Base-by-base conservation (phyloP, 53 echinoderm and acorn worm species). In the Holothuria scabra region DNA sequence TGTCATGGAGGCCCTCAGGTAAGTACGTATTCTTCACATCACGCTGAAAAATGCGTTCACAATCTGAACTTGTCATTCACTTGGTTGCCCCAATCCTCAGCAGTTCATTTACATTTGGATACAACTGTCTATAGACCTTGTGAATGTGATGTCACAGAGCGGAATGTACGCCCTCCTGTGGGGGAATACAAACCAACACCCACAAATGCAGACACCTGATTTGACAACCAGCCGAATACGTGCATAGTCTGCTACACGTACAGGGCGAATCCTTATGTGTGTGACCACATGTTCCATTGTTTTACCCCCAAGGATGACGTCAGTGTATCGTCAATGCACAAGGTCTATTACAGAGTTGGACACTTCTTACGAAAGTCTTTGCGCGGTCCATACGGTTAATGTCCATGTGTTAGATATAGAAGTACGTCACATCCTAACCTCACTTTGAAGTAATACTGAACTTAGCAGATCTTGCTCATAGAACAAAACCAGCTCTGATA, bases 371-470 rank as follows among this genome's bases (percentile, higher is more conserved):
- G 38, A 46, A 74, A 44, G 74, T 74, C 74, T 74, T 74, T 48
- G 38, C 74, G 41, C 48, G 74, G 48, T 74, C 74, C 74, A 48
- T 46, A 74, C 46, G 74, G 46, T 74, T n/a, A 46, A 74, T 46
- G 74, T 46, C 74, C 74, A 74, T 74, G 74, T 46, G n/a, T n/a
- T n/a, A n/a, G n/a, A n/a, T n/a, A n/a, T 74, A 74, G 74, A 74
- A 74, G 74, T 74, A 44, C 74, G 74, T 46, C 48, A 74, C 74
- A 74, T 74, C 74, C 74, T 46, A 20, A 74, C 48, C 38, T 74
- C 74, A 74, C 74, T 41, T 74, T 74, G 44, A 44, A 74, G 49
- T 74, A 74, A 46, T 48, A 44, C 67, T 24, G 67, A 67, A 67
- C 67, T 67, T 6, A 46, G 74, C 74, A 74, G 74, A 74, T 46